Base-by-base conservation (phyloP, 2,797 vertebrate species). In the Geotrypetes seraphini region DNA sequence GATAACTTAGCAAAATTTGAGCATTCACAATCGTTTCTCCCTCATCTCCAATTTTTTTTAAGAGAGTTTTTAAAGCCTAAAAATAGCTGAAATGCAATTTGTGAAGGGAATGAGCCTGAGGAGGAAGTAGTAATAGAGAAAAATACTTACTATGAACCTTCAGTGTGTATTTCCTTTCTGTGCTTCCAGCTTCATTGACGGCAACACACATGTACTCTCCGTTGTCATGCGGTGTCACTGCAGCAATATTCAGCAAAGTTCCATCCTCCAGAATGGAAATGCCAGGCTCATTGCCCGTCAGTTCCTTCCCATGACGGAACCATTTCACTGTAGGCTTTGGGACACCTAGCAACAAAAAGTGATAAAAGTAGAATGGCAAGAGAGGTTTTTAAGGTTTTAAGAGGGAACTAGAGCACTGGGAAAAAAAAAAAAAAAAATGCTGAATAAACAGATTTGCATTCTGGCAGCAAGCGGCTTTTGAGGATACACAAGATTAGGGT, bases 201-300 rank as follows among this genome's bases (percentile, higher is more conserved):
- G 94, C 96, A 16, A 86, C 65, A 13, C 96, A 99, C 28, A 88
- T 57, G 16, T 98, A 99, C 12, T 98, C 91, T 14, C 93, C 96
- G 2, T 66, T 83, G 65, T 97, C 88, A 31, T 82, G 66, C 0
- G 83, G 89, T 0, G 83, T 83, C 34, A 95, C 73, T 2, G 91
- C 85, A 39, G 80, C 76, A 41, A 99, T 86, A 39, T 90, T 65
- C 42, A 99, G 75, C 48, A 93, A 52, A 0, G 77, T 82, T 2
- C 90, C 89, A 1, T 90, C 86, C 53, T 94, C 87, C 60, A 86
- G 57, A 62, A 98, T 36, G 4, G 89, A 89, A 44, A 97, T 53
- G 1, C 92, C 90, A 0, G 89, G 86, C 52, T 97, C 93, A 2
- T 54, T 75, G 18, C 90, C 92, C 0, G 65, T 85, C 60, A 99